phyloP scores from a whole-genome alignment of 2,113 vertebrate species.

The Camarhynchus parvulus region DNA sequence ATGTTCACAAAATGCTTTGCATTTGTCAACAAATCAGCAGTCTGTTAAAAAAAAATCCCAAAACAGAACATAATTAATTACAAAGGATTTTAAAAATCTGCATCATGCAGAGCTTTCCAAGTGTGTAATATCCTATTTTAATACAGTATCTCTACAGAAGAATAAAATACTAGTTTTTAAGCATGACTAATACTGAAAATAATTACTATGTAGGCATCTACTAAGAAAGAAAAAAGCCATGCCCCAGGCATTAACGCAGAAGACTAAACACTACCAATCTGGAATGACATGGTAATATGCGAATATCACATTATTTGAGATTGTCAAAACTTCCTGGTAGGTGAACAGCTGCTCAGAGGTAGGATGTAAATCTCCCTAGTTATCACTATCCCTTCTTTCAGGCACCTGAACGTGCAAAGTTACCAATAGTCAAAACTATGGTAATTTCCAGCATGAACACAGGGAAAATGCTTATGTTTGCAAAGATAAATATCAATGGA shows the following conservation, averaged over 20 bases:
- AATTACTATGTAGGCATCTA: background rate
- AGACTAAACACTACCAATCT: background rate
- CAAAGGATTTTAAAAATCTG: background rate
- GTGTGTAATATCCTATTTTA: background rate
- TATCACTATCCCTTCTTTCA: background rate
- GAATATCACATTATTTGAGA: background rate
- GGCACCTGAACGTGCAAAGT: background rate
- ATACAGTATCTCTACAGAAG: background rate
- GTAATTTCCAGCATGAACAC: background rate
- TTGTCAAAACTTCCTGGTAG: background rate
- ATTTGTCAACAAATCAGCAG: background rate
- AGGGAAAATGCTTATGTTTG: background rate
- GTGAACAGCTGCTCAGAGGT: background rate
- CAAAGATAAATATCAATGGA: background rate
- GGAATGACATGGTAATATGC: background rate
- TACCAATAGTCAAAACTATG: background rate
- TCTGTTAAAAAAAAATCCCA: rapidly evolving
- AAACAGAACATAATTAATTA: background rate
- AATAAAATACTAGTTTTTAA: background rate
- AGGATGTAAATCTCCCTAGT: background rate
- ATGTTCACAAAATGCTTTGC: background rate
- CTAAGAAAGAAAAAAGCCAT: background rate
- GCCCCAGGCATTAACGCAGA: background rate
- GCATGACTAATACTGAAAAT: background rate
- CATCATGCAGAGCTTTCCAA: background rate